Evolutionary conservation across 2,797 vertebrate species (phyloP).

Genomic region (Strix occidentalis): DNA sequence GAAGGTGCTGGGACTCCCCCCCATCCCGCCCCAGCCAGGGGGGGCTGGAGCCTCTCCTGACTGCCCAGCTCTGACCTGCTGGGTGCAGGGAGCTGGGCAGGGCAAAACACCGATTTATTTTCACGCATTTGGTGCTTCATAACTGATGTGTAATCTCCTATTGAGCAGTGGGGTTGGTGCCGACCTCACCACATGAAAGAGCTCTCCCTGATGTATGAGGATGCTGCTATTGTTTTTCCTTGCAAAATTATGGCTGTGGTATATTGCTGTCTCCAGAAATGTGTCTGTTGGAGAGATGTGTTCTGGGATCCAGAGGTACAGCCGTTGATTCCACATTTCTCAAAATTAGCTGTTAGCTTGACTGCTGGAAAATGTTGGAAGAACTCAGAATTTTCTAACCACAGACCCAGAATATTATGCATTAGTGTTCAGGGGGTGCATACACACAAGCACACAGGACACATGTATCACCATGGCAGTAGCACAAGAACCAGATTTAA

Average conservation of each 20-base stretch:
- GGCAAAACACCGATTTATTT: neutral
- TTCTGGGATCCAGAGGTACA: neutral
- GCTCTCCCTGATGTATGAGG: neutral
- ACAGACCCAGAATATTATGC: neutral
- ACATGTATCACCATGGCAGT: neutral
- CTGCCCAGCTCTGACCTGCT: neutral
- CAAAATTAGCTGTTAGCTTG: neutral
- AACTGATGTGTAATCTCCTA: neutral
- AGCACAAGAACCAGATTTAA: neutral
- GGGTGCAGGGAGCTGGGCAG: neutral
- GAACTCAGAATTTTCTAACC: neutral
- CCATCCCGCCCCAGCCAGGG: neutral
- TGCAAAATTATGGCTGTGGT: neutral
- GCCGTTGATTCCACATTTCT: neutral
- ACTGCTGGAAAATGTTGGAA: neutral
- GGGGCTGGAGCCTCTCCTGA: neutral
- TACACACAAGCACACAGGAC: neutral
- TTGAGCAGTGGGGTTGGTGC: neutral
- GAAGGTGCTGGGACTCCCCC: neutral
- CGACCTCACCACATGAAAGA: neutral
- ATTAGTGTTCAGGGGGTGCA: neutral
- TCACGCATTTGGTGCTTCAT: neutral
- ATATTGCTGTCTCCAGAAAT: neutral
- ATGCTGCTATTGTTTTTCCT: neutral
- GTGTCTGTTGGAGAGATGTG: neutral